A percentile compares a stretch with the other conserved stretches of the same genome.
Evolutionary conservation across 2,113 vertebrate genomes (phyloP).

Genomic region (Rhegmatorhina hoffmannsi): DNA sequence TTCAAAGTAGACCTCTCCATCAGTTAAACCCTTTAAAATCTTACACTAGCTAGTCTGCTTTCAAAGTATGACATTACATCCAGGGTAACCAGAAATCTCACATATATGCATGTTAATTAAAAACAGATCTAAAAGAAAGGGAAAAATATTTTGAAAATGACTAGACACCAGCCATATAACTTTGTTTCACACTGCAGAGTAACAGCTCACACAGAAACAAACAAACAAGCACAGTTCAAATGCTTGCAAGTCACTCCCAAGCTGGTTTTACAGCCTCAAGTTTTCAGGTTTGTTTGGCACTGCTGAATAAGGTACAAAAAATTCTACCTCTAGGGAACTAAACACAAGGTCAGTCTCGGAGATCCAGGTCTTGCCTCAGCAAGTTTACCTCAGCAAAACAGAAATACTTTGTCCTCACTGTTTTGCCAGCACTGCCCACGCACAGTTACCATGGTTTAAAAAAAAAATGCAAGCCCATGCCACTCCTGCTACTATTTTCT

Average conservation of each 20-base stretch:
- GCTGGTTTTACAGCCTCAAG: background rate
- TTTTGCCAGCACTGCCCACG: conserved; percentile 29
- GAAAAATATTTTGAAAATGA: background rate
- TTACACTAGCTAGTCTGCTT: background rate
- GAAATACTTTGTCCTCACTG: background rate
- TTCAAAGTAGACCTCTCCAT: background rate
- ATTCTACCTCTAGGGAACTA: conserved; percentile 7
- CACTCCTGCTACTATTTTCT: background rate
- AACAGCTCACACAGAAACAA: background rate
- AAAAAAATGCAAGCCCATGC: background rate
- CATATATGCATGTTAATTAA: background rate
- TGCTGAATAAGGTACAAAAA: background rate
- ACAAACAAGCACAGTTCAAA: background rate
- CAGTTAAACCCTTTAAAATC: background rate
- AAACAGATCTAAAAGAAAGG: background rate
- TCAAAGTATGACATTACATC: background rate
- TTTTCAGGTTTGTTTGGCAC: background rate
- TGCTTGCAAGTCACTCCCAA: background rate
- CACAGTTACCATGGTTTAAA: background rate
- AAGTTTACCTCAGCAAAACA: conserved; percentile 20
- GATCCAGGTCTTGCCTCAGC: conserved; percentile 10
- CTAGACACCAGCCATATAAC: background rate
- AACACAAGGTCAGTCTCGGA: background rate
- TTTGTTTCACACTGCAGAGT: background rate
- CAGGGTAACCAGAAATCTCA: background rate